Evolutionary conservation across 2,113 vertebrate genomes (phyloP).

Genomic region (Coturnix japonica): DNA sequence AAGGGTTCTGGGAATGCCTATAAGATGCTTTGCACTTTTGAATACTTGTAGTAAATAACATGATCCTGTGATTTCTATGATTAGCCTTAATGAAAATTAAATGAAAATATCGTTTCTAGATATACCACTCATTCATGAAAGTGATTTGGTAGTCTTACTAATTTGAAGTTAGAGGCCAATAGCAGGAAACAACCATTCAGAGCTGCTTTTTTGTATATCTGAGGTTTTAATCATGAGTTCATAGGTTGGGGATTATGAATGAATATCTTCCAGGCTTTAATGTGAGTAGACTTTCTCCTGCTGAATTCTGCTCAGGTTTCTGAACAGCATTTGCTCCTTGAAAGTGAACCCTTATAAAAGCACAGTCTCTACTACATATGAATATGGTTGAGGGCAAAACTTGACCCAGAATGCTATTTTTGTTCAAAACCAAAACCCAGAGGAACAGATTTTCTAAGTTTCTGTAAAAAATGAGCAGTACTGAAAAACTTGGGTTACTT

Average conservation of each 20-base stretch:
- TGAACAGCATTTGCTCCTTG: not conserved
- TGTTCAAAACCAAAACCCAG: slow-evolving; percentile 1
- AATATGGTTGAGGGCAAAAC: not conserved
- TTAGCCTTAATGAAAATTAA: not conserved
- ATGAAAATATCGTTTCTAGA: not conserved
- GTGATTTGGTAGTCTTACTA: not conserved
- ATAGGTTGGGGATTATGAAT: not conserved
- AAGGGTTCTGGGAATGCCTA: not conserved
- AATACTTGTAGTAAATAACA: not conserved
- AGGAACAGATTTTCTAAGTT: not conserved
- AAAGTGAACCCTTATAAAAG: not conserved
- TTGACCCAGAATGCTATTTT: not conserved
- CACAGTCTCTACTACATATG: not conserved
- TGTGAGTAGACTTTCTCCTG: not conserved
- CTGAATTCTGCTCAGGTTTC: not conserved
- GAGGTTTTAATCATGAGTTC: not conserved
- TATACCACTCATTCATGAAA: not conserved
- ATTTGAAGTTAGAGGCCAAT: not conserved
- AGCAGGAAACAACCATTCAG: not conserved
- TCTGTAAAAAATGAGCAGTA: not conserved
- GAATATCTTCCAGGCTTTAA: not conserved
- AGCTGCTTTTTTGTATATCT: not conserved
- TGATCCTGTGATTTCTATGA: not conserved
- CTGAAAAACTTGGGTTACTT: not conserved
- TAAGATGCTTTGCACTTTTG: not conserved